These are phyloP conservation scores for Catocala fraxini DNA, from an alignment of 2,888 invertebrate genomes.

Conservation along the genomic window DNA sequence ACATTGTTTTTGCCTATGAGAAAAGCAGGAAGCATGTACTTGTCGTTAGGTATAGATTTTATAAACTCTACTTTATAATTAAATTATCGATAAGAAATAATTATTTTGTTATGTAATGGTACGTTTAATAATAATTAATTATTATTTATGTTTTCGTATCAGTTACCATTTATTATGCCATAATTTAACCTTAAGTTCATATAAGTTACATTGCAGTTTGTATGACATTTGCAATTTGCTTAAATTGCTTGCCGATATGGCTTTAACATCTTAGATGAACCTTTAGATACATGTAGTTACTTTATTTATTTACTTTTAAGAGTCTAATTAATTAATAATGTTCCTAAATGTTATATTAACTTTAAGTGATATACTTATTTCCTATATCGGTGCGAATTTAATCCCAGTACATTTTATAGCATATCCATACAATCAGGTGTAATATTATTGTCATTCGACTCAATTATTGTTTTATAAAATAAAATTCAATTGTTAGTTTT, in stretches of 20 bases:
- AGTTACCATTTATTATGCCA: not conserved
- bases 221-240: slow-evolving; percentile 3
- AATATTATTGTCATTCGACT: too few species aligned
- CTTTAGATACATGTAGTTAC: not conserved
- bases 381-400: too few species aligned
- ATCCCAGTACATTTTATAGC: too few species aligned
- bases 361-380: too few species aligned
- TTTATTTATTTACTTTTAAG: not conserved
- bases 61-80: not conserved
- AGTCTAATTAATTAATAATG: not conserved
- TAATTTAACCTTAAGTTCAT: not conserved
- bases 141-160: too few species aligned
- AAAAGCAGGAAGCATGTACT: slow-evolving; percentile 8
- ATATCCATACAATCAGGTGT: too few species aligned
- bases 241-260: not conserved
- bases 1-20: slow-evolving; percentile 53
- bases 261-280: not conserved
- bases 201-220: not conserved
- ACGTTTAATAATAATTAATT: too few species aligned
- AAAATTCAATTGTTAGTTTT: too few species aligned
- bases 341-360: too few species aligned
- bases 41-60: not conserved
- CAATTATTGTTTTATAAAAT: too few species aligned
- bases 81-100: too few species aligned
- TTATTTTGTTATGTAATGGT: too few species aligned